phyloP scores from a whole-genome alignment of 2,113 vertebrate genomes.

The Hippotragus niger region DNA sequence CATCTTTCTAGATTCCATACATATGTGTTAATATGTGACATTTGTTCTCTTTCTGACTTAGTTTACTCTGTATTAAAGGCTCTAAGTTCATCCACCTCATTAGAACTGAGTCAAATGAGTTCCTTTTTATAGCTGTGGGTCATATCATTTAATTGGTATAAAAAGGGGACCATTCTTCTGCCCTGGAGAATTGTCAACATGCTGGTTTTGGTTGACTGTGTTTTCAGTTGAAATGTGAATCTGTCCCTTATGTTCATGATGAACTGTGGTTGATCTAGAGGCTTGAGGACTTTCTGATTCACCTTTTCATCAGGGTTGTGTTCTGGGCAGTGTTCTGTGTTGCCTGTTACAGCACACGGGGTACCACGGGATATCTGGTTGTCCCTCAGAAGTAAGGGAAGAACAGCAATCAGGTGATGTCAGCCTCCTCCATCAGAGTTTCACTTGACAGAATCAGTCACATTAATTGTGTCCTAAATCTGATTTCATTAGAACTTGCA shows the following conservation, averaged over 20 bases:
- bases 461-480: background rate
- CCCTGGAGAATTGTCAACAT: background rate
- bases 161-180: background rate
- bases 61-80: background rate
- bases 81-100: background rate
- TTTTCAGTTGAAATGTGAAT: background rate
- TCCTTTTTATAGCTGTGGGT: background rate
- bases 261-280: background rate
- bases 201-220: background rate
- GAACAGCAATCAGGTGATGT: background rate
- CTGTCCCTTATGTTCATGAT: too few relatives aligned
- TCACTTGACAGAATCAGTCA: background rate
- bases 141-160: background rate
- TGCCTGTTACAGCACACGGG: accelerated
- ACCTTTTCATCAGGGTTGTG: background rate
- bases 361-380: accelerated
- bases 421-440: background rate
- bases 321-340: accelerated
- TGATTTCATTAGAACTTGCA: background rate
- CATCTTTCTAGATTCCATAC: background rate
- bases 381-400: accelerated
- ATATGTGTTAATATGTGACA: background rate
- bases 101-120: background rate
- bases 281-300: background rate
- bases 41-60: background rate